phyloP scores from a whole-genome alignment of 2,797 vertebrate genomes.

The Catharus ustulatus region DNA sequence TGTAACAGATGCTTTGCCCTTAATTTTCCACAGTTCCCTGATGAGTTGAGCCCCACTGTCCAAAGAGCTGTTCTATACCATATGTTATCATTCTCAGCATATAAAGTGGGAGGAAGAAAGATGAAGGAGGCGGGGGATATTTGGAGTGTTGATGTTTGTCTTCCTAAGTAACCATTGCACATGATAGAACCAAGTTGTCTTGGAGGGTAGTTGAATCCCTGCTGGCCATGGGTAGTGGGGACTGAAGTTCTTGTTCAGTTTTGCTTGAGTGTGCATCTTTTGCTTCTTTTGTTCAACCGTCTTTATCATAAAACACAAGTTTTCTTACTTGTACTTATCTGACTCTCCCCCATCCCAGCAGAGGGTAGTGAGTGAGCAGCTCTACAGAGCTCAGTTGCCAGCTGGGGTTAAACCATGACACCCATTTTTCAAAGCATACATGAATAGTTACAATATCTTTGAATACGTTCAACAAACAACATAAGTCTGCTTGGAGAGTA shows the following conservation, averaged over 20 bases:
- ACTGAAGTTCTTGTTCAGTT: not conserved
- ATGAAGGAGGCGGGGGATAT: accelerated
- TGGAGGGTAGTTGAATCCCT: not conserved
- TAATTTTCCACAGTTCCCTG: not conserved
- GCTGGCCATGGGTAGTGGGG: not conserved
- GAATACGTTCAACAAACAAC: not conserved
- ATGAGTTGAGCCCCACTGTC: not conserved
- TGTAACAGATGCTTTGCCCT: not conserved
- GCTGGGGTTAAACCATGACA: accelerated
- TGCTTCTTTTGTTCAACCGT: not conserved
- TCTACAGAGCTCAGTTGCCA: not conserved
- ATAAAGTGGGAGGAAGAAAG: not conserved
- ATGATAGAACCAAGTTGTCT: not conserved
- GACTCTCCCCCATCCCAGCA: accelerated
- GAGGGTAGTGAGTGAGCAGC: not conserved
- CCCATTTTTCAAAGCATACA: not conserved
- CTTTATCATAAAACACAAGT: not conserved
- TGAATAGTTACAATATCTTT: not conserved
- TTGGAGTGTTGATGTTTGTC: not conserved
- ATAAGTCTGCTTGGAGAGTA: not conserved
- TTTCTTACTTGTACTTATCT: not conserved
- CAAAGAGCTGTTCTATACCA: not conserved
- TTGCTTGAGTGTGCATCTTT: not conserved
- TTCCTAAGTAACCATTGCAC: not conserved
- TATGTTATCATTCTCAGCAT: not conserved